Evolutionary conservation across 2,888 invertebrate species (phyloP).

Genomic region (Tenodera sinensis): DNA sequence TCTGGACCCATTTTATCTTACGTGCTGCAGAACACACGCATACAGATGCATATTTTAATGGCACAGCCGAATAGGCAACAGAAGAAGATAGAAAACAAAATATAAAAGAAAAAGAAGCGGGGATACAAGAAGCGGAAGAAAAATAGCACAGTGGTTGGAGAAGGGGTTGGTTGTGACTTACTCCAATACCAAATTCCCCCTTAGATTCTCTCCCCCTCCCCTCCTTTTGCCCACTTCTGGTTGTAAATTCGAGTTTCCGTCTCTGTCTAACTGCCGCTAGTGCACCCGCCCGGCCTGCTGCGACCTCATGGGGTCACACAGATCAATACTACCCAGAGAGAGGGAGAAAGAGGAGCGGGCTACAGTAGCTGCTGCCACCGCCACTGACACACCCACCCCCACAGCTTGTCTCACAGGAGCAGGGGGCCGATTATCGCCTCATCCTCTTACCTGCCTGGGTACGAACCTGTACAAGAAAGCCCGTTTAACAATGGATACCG

Average conservation of each 20-base stretch:
- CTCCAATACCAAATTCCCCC: neutral
- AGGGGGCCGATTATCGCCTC: neutral
- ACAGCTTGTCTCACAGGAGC: neutral
- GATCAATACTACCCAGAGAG: neutral
- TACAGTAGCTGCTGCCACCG: neutral
- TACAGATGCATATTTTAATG: neutral
- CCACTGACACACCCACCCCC: neutral
- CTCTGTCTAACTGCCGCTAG: neutral
- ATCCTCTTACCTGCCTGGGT: neutral
- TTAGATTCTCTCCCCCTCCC: neutral
- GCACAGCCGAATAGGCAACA: neutral
- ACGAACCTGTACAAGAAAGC: neutral
- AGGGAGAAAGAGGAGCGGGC: neutral
- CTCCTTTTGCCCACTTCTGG: neutral
- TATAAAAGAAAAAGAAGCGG: neutral
- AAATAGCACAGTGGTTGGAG: neutral
- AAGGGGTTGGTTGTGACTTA: neutral
- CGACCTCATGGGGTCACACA: neutral
- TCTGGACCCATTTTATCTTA: neutral
- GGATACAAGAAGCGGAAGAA: neutral
- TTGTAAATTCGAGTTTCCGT: neutral
- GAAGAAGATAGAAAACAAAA: neutral
- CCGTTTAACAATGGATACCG: neutral
- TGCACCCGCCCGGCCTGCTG: neutral
- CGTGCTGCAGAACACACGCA: neutral